Conservation (phyloP, 2,113 vertebrate species). For the Azemiops feae region DNA sequence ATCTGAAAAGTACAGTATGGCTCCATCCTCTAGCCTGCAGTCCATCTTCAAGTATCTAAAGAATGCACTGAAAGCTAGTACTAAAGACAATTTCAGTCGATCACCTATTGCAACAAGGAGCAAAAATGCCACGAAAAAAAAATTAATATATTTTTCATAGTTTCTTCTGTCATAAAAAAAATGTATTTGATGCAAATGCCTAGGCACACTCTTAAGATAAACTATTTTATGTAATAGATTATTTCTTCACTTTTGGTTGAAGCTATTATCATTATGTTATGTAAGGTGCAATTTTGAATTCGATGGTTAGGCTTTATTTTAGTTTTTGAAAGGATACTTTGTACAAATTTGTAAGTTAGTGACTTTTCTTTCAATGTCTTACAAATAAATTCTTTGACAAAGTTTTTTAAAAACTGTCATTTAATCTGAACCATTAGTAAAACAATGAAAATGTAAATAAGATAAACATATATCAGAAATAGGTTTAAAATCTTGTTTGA, state of each 20-base stretch:
- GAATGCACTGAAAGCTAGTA: constrained; percentile 60
- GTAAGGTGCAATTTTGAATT: neutral
- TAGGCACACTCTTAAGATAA: neutral
- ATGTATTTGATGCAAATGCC: neutral
- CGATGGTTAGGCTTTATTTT: neutral
- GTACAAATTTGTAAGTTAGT: neutral
- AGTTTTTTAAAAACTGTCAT: neutral
- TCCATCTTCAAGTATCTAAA: constrained; percentile 75
- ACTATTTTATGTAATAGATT: neutral
- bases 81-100: constrained; percentile 21
- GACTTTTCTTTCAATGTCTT: neutral
- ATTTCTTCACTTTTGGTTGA: neutral
- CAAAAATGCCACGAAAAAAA: constrained; percentile 48
- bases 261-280: neutral
- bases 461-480: neutral
- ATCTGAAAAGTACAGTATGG: constrained; percentile 66
- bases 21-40: constrained; percentile 67
- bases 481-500: neutral
- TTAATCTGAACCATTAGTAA: neutral
- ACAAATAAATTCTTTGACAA: neutral
- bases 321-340: neutral
- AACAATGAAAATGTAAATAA: neutral
- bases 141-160: neutral
- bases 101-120: constrained; percentile 71
- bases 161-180: constrained; percentile 4